Evolutionary conservation across 1,140 invertebrate species (phyloP), one percentile per base, ranked within the genome.

Genomic region (Vollenhovia emeryi): DNA sequence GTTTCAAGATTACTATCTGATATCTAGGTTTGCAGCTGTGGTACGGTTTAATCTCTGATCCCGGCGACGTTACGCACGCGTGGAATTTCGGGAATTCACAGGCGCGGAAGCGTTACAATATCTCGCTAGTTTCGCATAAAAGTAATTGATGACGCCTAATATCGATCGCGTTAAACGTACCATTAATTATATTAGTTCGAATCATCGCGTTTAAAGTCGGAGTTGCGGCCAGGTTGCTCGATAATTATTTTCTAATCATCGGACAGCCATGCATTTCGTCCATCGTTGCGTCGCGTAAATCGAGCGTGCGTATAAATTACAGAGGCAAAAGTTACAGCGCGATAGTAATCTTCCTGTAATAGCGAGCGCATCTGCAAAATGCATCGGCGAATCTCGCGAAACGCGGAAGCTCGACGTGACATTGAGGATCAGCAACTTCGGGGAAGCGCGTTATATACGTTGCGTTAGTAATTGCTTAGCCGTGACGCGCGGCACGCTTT

Each of bases 51-150:
- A 55, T 73, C 11, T n/a, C 48, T 8, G 40, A 57, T 8, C 15
- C 2, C 18, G 33, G 21, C 21, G 52, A 60, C 55, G 5, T 60
- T 40, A 43, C 9, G 73, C 33, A 18, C 15, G 21, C n/a, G 55
- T 60, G 73, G 52, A 75, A 75, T 75, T 60, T 75, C 15, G 18
- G 1, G 45, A 73, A 52, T 50, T 71, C 8, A 62, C 13, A 6
- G 6, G 21, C 8, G 50, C 71, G 50, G 15, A n/a, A 21, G 52
- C 21, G 52, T 60, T 60, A 75, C 7, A 59, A 36, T 43, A 15
- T 8, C 18, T 6, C 2, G 7, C 11, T 78, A 30, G 64, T 76
- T 30, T 64, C 43, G 55, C 55, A 43, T 15, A 3, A 78, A 78
- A 66, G 7, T 66, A 21, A 59, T 74, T 57, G 21, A 74, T 15